Evolutionary conservation across 2,797 vertebrate genomes (phyloP).

Genomic region (Eulemur rubriventer): DNA sequence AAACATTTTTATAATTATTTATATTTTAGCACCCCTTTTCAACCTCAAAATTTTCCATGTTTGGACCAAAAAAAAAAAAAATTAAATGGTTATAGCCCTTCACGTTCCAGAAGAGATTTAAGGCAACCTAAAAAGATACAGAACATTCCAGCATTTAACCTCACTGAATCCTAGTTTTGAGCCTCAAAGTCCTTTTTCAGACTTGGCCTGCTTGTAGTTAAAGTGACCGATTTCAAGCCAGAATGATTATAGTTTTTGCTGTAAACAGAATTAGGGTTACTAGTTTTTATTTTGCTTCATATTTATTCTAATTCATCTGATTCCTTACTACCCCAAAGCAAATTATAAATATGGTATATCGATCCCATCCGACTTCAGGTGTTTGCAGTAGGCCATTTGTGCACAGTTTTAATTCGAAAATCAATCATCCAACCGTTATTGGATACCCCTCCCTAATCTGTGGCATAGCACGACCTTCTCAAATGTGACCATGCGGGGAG

Average conservation of each 20-base stretch:
- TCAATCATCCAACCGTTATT: accelerated
- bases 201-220: background rate
- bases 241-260: background rate
- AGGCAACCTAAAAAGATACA: background rate
- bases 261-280: background rate
- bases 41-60: background rate
- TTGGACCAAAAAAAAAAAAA: background rate
- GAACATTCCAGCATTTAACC: background rate
- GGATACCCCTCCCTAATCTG: too few species aligned
- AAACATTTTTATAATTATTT: background rate
- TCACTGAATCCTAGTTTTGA: background rate
- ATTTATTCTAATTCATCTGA: background rate
- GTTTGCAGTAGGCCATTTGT: accelerated
- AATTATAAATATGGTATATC: accelerated
- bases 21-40: background rate
- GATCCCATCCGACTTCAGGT: background rate
- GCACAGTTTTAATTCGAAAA: background rate
- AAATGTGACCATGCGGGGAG: background rate
- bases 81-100: background rate
- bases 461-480: background rate
- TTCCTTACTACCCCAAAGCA: background rate
- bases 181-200: background rate
- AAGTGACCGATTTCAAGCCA: background rate
- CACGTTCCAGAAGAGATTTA: background rate
- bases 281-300: background rate